Evolutionary conservation across 2,888 invertebrate genomes (phyloP).

Genomic region (Pocota personata): DNA sequence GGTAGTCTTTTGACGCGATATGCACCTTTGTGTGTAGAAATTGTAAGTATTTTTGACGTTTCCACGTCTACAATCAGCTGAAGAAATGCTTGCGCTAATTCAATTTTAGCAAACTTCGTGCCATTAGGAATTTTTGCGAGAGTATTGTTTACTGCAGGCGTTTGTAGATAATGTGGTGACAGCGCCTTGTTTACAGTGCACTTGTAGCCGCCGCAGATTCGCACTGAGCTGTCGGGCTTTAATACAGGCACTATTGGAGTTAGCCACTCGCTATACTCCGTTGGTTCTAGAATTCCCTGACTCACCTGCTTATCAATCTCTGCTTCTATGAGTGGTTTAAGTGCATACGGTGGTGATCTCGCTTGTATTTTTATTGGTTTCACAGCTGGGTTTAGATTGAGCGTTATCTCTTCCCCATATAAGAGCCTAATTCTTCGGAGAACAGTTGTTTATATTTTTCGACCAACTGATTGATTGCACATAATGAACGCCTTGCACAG

Average conservation of each 20-base stretch:
- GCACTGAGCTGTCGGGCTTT: not conserved
- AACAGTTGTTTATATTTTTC: too few relatives aligned
- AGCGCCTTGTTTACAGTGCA: too few relatives aligned
- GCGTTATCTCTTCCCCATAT: not conserved
- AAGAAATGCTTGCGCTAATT: not conserved
- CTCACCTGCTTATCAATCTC: too few relatives aligned
- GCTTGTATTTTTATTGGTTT: too few relatives aligned
- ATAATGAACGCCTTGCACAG: not conserved
- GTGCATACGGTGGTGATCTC: too few relatives aligned
- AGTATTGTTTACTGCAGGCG: too few relatives aligned
- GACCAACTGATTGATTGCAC: not conserved
- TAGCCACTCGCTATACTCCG: not conserved
- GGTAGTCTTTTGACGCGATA: too few relatives aligned
- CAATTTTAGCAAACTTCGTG: not conserved
- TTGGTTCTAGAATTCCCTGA: not conserved
- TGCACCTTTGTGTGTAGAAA: not conserved
- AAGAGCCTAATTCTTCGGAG: not conserved
- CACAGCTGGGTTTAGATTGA: not conserved
- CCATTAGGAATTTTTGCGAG: not conserved
- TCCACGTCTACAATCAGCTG: not conserved
- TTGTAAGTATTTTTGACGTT: not conserved
- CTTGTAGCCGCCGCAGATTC: not conserved
- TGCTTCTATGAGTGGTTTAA: too few relatives aligned
- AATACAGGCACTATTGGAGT: too few relatives aligned
- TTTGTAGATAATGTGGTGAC: too few relatives aligned